Percentiles rank a stretch among this genome's conserved stretches.
phyloP scores from a whole-genome alignment of 2,797 vertebrate species.

The Gymnoscopelus microlampas region DNA sequence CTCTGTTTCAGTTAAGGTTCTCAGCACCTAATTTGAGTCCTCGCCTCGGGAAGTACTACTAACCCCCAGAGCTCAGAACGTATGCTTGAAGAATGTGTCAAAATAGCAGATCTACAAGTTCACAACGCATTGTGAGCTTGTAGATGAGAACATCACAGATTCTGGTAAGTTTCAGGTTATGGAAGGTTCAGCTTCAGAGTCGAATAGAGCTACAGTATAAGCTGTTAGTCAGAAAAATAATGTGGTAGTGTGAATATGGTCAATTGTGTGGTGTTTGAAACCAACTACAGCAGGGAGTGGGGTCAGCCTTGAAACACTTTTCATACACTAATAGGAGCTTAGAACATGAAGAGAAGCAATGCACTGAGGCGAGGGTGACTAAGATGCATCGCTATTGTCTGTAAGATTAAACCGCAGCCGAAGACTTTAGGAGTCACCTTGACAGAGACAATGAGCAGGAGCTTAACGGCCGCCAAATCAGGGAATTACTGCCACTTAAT shows the following conservation, averaged over 20 bases:
- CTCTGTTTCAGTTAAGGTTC: no score
- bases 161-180: no score
- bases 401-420: slow-evolving; percentile 57
- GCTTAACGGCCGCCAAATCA: slow-evolving; percentile 56
- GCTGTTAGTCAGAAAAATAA: slow-evolving; percentile 8
- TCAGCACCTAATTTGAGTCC: no score
- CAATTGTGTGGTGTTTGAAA: slow-evolving; percentile 21
- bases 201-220: no score
- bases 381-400: slow-evolving; percentile 45
- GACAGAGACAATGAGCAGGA: slow-evolving; percentile 60
- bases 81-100: no score
- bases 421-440: slow-evolving; percentile 65
- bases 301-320: slow-evolving; percentile 47
- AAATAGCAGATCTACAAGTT: no score
- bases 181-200: no score
- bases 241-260: background rate
- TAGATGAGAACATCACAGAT: no score
- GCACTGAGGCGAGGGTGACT: slow-evolving; percentile 10
- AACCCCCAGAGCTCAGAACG: no score
- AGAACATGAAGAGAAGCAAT: slow-evolving; percentile 41
- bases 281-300: slow-evolving; percentile 32
- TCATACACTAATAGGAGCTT: slow-evolving; percentile 25
- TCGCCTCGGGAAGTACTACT: no score
- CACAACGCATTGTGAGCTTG: no score
- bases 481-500: slow-evolving; percentile 49